Evolutionary conservation across 2,113 vertebrate species (phyloP).

Genomic region (Dromas ardeola): DNA sequence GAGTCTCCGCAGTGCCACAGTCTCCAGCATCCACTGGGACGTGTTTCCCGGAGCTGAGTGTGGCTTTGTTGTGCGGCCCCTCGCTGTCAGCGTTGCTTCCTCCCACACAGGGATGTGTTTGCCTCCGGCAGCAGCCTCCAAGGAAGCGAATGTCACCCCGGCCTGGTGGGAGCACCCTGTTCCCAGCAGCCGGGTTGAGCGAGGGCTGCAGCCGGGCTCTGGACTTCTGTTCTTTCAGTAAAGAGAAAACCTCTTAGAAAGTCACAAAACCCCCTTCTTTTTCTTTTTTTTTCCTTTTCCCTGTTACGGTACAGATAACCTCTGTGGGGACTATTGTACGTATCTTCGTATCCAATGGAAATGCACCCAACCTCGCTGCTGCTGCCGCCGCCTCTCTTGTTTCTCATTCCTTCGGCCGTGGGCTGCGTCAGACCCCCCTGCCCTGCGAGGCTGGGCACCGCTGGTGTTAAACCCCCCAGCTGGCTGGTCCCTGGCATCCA

Average conservation of each 20-base stretch:
- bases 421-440: background rate
- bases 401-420: rapidly evolving
- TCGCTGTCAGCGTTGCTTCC: background rate
- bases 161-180: background rate
- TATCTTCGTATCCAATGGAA: background rate
- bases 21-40: background rate
- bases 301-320: background rate
- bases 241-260: background rate
- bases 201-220: background rate
- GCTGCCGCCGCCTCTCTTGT: background rate
- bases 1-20: background rate
- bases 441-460: rapidly evolving
- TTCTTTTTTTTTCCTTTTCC: background rate
- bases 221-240: background rate
- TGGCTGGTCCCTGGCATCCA: rapidly evolving
- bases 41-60: background rate
- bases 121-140: background rate
- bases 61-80: background rate
- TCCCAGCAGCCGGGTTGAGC: background rate
- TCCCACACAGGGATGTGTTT: rapidly evolving
- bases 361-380: background rate
- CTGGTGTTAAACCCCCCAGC: rapidly evolving
- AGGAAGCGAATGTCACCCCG: background rate
- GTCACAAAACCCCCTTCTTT: rapidly evolving
- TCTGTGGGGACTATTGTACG: background rate